Base-by-base conservation (phyloP, 92 coral and sea anemone species). In the Umimayanthus kanabou region DNA sequence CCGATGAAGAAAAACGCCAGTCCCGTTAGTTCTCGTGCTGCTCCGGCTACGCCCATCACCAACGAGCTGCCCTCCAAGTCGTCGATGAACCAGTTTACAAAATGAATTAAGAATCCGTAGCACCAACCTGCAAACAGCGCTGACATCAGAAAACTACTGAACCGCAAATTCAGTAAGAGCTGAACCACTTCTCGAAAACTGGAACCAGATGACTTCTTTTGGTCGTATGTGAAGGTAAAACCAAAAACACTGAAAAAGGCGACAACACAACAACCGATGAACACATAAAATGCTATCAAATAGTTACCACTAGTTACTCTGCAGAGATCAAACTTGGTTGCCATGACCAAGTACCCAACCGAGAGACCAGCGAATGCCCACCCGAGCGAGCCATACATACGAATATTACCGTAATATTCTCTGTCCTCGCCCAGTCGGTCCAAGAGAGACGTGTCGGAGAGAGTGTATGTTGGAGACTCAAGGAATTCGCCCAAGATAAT, bases 81-180 rank as follows among this genome's bases (percentile, higher is more conserved):
- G 64, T 94, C 96, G 79, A 94, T 82, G 92, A 85, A 94, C 96
- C 96, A 94, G 87, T 89, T 89, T 26, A 92, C 88, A 79, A 94
- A 94, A 15, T 92, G 92, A 49, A 88, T 86, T 73, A 94, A 85
- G 76, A 94, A 88, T 85, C 61, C 92, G 85, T 49, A 91, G 43
- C 43, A 90, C 81, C 40, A 90, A 23, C 40, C 86, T 88, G 22
- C 94, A 91, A 71, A 89, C 58, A 82, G 90, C 85, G 40, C 92
- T 69, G 74, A 94, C 92, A 71, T 86, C 77, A 82, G 86, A 88
- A 94, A 94, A 25, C 88, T 81, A 39, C 85, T 84, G 47, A 88
- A 86, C 65, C 82, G 81, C 30, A 88, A 77, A 50, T 89, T 92
- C 61, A 85, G 76, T 14, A 94, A 72, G 49, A 88, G 78, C 43